A percentile compares a stretch with the other conserved stretches of the same genome.
These are phyloP conservation scores for Drosophila buzzatii DNA, from an alignment of 2,888 invertebrate genomes.

Conservation along the genomic window DNA sequence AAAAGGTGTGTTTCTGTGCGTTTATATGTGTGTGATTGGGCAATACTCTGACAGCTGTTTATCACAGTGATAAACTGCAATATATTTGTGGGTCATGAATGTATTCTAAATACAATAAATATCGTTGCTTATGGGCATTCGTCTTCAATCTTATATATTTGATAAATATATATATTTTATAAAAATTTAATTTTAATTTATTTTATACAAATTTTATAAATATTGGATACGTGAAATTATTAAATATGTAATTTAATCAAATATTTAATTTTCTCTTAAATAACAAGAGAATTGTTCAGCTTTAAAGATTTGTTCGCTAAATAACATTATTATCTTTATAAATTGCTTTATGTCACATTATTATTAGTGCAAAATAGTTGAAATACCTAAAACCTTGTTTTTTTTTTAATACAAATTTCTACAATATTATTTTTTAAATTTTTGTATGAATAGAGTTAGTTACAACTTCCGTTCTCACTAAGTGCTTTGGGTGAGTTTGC, in stretches of 20 bases:
- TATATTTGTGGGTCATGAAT: conserved; percentile 46
- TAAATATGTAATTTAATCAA: no score
- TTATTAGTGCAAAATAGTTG: no score
- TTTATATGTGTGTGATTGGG: neutral
- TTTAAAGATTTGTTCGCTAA: neutral
- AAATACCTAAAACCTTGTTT: no score
- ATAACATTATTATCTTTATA: neutral
- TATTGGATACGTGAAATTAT: neutral
- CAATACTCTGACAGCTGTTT: conserved; percentile 41
- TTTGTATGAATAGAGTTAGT: neutral
- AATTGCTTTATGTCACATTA: no score
- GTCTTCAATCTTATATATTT: neutral
- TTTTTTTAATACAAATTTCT: neutral
- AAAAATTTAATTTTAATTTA: neutral
- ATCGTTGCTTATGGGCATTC: conserved; percentile 7
- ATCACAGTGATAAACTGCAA: conserved; percentile 46
- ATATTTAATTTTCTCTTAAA: neutral
- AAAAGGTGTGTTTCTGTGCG: conserved; percentile 18
- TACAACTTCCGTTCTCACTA: neutral
- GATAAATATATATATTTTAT: neutral
- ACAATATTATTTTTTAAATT: no score
- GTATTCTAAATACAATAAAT: conserved; percentile 3
- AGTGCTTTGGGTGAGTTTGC: conserved; percentile 13
- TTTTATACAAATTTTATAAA: neutral
- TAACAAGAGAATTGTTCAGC: neutral